Conservation (phyloP, 1,140 invertebrate genomes). For the Meloidogyne floridensis region DNA sequence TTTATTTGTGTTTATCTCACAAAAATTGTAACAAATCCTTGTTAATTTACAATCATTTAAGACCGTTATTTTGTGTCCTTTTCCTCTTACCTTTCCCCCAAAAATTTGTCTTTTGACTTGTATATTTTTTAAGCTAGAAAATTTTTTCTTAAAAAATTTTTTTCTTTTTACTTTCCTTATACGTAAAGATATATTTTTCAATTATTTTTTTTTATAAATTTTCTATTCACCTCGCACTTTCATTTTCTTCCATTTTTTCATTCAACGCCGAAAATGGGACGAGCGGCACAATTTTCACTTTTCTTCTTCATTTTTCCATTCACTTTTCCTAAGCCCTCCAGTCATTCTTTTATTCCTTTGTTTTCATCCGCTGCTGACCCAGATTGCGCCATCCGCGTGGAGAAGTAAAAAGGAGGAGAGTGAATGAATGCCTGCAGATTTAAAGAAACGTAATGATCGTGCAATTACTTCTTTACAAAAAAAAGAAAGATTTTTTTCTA, state of each 20-base stretch:
- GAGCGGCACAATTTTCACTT: conserved; percentile 18
- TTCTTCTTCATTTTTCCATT: neutral
- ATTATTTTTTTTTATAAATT: neutral
- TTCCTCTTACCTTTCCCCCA: too few relatives aligned
- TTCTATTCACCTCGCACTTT: neutral
- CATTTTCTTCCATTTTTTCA: neutral
- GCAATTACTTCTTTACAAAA: neutral
- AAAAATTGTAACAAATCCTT: too few relatives aligned
- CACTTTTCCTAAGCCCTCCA: neutral
- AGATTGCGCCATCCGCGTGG: conserved; percentile 31
- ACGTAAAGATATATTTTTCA: neutral
- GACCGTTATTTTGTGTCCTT: too few relatives aligned
- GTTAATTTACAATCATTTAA: too few relatives aligned
- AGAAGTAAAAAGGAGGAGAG: neutral
- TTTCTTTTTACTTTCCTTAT: neutral
- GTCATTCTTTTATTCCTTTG: conserved; percentile 11
- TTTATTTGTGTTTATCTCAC: neutral
- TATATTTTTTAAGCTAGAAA: neutral
- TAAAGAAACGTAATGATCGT: conserved; percentile 1
- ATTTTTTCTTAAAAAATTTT: neutral
- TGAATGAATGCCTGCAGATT: conserved; percentile 5
- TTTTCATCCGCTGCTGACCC: conserved; percentile 28
- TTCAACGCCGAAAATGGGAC: conserved; percentile 8
- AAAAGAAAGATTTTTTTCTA: neutral
- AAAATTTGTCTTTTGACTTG: too few relatives aligned